A percentile compares a stretch with the other conserved stretches of the same genome.
phyloP scores from a whole-genome alignment of 2,797 vertebrate species.

The Holocentrus rufus region DNA sequence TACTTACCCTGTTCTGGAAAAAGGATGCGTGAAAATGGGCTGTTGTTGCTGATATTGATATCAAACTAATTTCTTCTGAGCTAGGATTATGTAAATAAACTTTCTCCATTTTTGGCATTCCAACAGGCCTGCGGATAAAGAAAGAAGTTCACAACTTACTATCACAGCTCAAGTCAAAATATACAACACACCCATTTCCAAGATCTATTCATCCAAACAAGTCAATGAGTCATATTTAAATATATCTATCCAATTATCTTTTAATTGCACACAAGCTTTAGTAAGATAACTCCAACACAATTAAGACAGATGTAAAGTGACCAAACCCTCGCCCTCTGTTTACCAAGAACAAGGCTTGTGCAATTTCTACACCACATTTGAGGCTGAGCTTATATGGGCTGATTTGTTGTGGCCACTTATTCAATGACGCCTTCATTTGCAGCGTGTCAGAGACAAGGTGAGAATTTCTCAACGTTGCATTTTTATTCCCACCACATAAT shows the following conservation, averaged over 20 bases:
- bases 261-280: background rate
- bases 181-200: background rate
- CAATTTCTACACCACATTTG: constrained; percentile 3
- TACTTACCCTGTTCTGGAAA: constrained; percentile 99
- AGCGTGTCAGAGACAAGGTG: background rate
- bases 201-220: too few relatives aligned
- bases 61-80: constrained; percentile 98
- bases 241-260: too few relatives aligned
- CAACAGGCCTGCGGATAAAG: constrained; percentile 89
- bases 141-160: constrained; percentile 11
- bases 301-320: background rate
- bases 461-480: constrained; percentile 45
- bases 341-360: background rate
- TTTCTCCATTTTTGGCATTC: constrained; percentile 99
- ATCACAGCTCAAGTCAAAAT: background rate
- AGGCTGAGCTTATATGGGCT: background rate
- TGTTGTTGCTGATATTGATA: constrained; percentile 99
- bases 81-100: constrained; percentile 99
- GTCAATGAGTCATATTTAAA: too few relatives aligned
- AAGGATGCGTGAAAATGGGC: constrained; percentile 99
- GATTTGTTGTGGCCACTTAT: constrained; percentile 17
- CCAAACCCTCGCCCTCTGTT: too few relatives aligned
- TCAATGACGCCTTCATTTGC: constrained; percentile 4
- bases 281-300: background rate
- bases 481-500: constrained; percentile 16